These are phyloP conservation scores for Megalopta genalis DNA, from an alignment of 1,140 invertebrate genomes.

Conservation along the genomic window DNA sequence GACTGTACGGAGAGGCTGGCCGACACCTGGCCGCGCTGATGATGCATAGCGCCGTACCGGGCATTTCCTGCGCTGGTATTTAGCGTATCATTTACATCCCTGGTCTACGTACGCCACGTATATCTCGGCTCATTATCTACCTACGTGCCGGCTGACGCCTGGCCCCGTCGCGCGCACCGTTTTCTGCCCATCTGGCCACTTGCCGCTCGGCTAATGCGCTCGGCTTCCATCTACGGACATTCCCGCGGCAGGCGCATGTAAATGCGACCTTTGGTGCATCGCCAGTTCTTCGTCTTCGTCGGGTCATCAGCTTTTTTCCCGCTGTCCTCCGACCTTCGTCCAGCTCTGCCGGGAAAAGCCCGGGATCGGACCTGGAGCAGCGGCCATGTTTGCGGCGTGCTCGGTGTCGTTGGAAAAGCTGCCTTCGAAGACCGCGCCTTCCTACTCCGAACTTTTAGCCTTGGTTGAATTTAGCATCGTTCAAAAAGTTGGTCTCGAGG, in stretches of 20 bases:
- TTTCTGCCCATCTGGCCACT: slow-evolving; percentile 25
- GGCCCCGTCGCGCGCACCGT: not conserved
- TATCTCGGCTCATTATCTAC: slow-evolving; percentile 72
- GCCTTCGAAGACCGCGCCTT: too few relatives aligned
- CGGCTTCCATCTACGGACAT: slow-evolving; percentile 20
- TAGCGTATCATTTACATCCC: slow-evolving; percentile 71
- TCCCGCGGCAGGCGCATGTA: not conserved
- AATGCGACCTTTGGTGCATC: slow-evolving; percentile 2
- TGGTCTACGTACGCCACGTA: slow-evolving; percentile 29
- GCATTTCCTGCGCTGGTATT: slow-evolving; percentile 72
- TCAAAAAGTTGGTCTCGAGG: too few relatives aligned
- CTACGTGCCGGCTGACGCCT: slow-evolving; percentile 58
- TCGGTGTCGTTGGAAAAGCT: too few relatives aligned
- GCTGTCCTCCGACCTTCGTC: not conserved
- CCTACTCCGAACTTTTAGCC: too few relatives aligned
- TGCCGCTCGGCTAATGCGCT: slow-evolving; percentile 1
- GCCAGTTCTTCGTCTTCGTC: not conserved
- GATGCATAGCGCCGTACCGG: slow-evolving; percentile 71
- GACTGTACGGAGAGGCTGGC: slow-evolving; percentile 3
- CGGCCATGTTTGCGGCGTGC: too few relatives aligned
- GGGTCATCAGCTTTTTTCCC: not conserved
- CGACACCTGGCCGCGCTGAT: slow-evolving; percentile 70
- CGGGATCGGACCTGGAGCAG: too few relatives aligned
- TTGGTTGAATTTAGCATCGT: too few relatives aligned
- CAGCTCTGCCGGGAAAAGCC: not conserved